These are phyloP conservation scores for Mus spretus DNA, from an alignment of 2,797 vertebrate genomes.

Conservation along the genomic window DNA sequence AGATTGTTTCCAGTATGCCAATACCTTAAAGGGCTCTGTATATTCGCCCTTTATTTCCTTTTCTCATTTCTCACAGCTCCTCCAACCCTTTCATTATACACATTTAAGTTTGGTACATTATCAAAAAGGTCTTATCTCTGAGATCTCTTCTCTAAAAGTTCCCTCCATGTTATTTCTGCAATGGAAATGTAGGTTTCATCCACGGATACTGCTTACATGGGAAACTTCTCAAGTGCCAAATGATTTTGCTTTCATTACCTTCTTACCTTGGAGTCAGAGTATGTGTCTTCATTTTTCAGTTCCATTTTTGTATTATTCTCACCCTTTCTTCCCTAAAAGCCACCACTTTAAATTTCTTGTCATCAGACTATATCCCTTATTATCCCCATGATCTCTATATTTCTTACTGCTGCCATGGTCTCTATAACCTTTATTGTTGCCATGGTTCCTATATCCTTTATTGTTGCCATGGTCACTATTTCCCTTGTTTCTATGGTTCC, in stretches of 20 bases:
- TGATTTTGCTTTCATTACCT: constrained; percentile 11
- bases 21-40: not conserved
- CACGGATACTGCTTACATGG: constrained; percentile 9
- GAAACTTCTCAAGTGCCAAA: not conserved
- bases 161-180: not conserved
- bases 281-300: not conserved
- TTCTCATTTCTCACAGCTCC: constrained; percentile 2
- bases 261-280: not conserved
- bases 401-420: not conserved
- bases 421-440: not conserved
- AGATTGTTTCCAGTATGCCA: constrained; percentile 50
- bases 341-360: constrained; percentile 28
- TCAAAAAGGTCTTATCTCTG: constrained; percentile 14
- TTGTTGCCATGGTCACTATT: constrained; percentile 34
- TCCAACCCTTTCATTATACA: not conserved
- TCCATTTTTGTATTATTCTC: constrained; percentile 42
- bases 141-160: constrained; percentile 31
- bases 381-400: not conserved
- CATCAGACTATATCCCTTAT: not conserved
- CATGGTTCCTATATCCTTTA: not conserved
- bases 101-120: constrained; percentile 33
- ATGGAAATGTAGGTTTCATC: constrained; percentile 32
- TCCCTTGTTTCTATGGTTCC: constrained; percentile 24
- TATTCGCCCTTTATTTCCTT: not conserved
- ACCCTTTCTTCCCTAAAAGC: not conserved